phyloP scores from a whole-genome alignment of 1,140 invertebrate genomes.

The Calliphora vicina region DNA sequence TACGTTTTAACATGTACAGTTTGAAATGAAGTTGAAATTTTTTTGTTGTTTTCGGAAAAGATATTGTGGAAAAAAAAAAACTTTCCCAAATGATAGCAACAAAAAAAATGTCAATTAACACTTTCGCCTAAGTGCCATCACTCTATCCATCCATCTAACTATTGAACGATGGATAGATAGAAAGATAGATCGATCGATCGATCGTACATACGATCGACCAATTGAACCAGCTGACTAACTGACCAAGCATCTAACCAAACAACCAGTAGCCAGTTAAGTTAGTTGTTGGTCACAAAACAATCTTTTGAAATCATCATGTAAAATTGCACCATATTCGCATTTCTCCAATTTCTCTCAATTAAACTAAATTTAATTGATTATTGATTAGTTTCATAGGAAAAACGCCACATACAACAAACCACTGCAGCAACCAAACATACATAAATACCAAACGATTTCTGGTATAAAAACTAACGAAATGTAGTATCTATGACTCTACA shows the following conservation, averaged over 20 bases:
- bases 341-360: slow-evolving; percentile 35
- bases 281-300: not conserved
- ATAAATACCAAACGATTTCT: slow-evolving; percentile 20
- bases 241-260: not conserved
- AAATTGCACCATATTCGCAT: slow-evolving; percentile 32
- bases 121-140: slow-evolving; percentile 34
- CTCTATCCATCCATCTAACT: not conserved
- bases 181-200: not conserved
- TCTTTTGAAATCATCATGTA: slow-evolving; percentile 8
- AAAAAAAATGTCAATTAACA: slow-evolving; percentile 34
- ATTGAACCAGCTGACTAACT: not conserved
- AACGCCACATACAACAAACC: not conserved
- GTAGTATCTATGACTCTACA: too few species aligned
- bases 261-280: not conserved
- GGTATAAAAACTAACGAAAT: slow-evolving; percentile 15
- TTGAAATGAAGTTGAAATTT: not conserved
- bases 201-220: not conserved
- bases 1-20: not conserved
- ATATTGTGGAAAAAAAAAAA: not conserved
- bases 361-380: slow-evolving; percentile 35
- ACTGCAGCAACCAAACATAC: not conserved
- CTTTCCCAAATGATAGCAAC: slow-evolving; percentile 26
- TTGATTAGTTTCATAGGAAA: slow-evolving; percentile 28
- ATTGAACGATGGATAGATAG: not conserved
- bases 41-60: not conserved